Conservation (phyloP, 2,888 invertebrate species). For the Leptogaster cylindrica region DNA sequence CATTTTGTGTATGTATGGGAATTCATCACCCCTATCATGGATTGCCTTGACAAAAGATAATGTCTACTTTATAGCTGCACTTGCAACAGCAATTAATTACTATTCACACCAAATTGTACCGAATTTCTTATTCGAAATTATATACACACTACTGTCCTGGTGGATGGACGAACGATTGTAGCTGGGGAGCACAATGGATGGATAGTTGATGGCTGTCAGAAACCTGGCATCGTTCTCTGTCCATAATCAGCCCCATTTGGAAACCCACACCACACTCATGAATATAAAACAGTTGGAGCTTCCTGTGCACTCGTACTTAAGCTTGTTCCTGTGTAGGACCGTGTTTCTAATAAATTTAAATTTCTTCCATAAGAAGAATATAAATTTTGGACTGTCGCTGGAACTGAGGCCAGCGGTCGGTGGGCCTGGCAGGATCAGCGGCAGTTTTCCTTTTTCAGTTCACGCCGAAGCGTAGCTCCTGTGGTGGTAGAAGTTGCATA, state of each 20-base stretch:
- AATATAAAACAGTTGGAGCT: neutral
- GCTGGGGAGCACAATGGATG: neutral
- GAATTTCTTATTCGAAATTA: neutral
- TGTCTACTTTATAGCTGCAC: neutral
- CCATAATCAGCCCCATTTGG: neutral
- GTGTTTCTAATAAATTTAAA: slow-evolving; percentile 9
- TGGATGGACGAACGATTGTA: neutral
- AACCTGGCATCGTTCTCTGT: neutral
- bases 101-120: neutral
- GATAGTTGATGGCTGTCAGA: slow-evolving; percentile 4
- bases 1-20: too few species aligned
- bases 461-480: neutral
- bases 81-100: neutral
- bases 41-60: slow-evolving; percentile 4
- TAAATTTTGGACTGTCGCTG: neutral
- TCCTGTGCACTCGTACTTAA: neutral
- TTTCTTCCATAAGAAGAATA: neutral
- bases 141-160: neutral
- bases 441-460: neutral
- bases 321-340: neutral
- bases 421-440: neutral
- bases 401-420: neutral
- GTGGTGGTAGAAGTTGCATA: neutral
- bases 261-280: neutral
- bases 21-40: too few species aligned